Base-by-base conservation (phyloP, 2,113 vertebrate genomes). In the Candoia aspera region DNA sequence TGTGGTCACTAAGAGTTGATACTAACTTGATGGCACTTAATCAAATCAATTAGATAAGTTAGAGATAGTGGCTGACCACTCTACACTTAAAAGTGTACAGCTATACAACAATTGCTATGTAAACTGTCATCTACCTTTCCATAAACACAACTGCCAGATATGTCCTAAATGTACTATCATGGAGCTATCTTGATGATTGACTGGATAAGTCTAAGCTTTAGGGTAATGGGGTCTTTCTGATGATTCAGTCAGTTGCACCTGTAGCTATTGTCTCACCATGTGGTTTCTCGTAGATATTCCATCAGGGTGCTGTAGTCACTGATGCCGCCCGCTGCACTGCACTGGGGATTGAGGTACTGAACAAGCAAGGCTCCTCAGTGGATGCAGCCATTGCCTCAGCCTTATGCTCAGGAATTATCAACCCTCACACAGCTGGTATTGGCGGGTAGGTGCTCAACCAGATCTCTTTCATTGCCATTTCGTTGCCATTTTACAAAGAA, bases 371-470 rank as follows among this genome's bases (percentile, higher is more conserved):
- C 29, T 99, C 99, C 96, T 99, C 99, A 0, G 99, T 99, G 58
- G 99, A 99, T 0, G 99, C 99, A 0, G 99, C 99, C 88, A 98
- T 99, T 4, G 94, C 98, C 54, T 98, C 99, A 0, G 98, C 98
- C 46, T 97, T 99, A 93, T 99, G 99, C 73, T 96, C 98, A 0
- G 99, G 99, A 59, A 97, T 99, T 1, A 96, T 99, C 92, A 98
- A 99, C 94, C 99, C 99, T 0, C 99, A 99, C 97, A 98, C 97
- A 0, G 99, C 99, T 0, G 99, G 99, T 37, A 97, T 99, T 6
- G 99, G 99, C 57, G 99, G 99, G 99, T 99, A 97, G 96, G 98
- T 97, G 79, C 17, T n/a, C 2, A 53, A 53, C 64, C 8, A 23
- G 0, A 85, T 42, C 37, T 33, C 59, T 15, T 93, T n/a, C 60